Percentiles rank a stretch among this genome's conserved stretches.
Conservation (phyloP, 2,113 vertebrate genomes). For the Ranitomeya variabilis region DNA sequence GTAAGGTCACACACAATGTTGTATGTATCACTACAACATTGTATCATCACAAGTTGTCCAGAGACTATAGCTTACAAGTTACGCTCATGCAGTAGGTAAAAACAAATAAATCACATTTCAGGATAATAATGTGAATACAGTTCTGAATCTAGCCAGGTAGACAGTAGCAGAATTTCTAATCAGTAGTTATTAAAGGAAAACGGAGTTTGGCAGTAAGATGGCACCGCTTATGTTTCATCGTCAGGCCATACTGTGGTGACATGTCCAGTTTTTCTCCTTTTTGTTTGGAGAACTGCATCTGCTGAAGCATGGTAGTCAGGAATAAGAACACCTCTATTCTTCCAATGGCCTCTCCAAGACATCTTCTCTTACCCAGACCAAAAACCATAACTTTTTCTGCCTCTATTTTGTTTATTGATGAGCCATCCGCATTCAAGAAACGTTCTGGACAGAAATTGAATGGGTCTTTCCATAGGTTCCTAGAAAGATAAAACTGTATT, state of each 20-base stretch:
- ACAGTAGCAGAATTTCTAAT: background rate
- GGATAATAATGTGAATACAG: no score
- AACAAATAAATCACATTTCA: background rate
- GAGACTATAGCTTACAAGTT: background rate
- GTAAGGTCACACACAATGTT: background rate
- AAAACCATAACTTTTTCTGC: slow-evolving; percentile 83
- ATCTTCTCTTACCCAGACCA: slow-evolving; percentile 86
- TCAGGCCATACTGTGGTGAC: slow-evolving; percentile 86
- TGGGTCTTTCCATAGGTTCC: slow-evolving; percentile 87
- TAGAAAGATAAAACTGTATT: slow-evolving; percentile 60
- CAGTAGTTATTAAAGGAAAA: background rate
- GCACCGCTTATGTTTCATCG: slow-evolving; percentile 85
- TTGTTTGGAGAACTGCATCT: slow-evolving; percentile 73
- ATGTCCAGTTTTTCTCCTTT: slow-evolving; percentile 74
- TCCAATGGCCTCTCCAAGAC: slow-evolving; percentile 85
- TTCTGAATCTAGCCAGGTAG: background rate
- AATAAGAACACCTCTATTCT: slow-evolving; percentile 89
- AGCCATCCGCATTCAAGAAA: slow-evolving; percentile 75
- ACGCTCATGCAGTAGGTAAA: background rate
- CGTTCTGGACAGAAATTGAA: slow-evolving; percentile 81
- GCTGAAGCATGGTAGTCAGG: slow-evolving; percentile 83
- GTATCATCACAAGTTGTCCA: background rate
- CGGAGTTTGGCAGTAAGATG: slow-evolving; percentile 72
- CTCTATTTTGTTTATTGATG: slow-evolving; percentile 69
- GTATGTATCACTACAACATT: background rate